Evolutionary conservation across 2,797 vertebrate species (phyloP).

Genomic region (Sebastes itinus): DNA sequence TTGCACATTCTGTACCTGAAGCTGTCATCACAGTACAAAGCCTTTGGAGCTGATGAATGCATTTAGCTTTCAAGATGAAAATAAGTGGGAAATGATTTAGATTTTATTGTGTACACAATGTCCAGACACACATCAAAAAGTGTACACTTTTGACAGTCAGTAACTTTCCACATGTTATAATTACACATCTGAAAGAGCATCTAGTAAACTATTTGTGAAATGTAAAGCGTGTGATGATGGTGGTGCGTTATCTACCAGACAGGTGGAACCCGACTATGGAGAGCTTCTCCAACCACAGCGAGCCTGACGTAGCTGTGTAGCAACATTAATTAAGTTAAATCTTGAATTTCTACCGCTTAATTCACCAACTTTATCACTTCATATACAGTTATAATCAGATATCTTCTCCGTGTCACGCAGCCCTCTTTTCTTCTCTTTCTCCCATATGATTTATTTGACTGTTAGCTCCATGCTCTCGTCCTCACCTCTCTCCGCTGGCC

Average conservation of each 20-base stretch:
- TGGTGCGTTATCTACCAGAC: no score
- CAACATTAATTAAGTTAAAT: not conserved
- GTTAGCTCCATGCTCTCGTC: not conserved
- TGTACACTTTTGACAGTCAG: no score
- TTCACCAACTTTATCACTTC: not conserved
- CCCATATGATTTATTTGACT: not conserved
- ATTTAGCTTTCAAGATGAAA: not conserved
- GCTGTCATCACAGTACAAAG: not conserved
- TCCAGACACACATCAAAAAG: no score
- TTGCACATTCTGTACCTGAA: not conserved
- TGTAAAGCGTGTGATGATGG: not conserved
- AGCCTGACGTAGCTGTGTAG: not conserved
- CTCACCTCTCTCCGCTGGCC: not conserved
- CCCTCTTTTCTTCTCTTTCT: not conserved
- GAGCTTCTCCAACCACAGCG: not conserved
- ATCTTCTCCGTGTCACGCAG: not conserved
- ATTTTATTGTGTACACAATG: not conserved
- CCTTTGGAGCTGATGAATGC: not conserved
- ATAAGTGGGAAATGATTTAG: not conserved
- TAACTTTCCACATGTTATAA: no score
- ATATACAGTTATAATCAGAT: not conserved
- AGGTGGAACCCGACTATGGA: not conserved
- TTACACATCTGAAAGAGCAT: no score
- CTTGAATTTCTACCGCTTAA: not conserved
- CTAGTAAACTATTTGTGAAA: no score